Evolutionary conservation across 2,888 invertebrate genomes (phyloP), one percentile per base, ranked within the genome.

Genomic region (Coelinius sp.): DNA sequence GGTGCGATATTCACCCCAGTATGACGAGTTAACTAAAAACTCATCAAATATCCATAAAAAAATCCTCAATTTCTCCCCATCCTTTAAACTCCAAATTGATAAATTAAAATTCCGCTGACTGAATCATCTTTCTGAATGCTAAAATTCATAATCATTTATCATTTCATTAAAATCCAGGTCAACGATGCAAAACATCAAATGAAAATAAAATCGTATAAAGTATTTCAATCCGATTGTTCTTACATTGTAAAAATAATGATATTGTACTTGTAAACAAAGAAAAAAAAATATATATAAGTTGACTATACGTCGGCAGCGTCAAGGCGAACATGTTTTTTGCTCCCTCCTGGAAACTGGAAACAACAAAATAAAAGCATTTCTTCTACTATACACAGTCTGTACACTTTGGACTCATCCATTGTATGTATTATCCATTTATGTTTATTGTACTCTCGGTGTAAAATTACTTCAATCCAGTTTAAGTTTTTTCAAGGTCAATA

Each of bases 291-390:
- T 7, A 59, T 35, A 20, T 49, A 49, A 31, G 31, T 20, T 59
- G 59, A 59, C 20, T 20, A 20, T 59, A 59, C 17, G 10, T 59
- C 35, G 35, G 27, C 59, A n/a, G n/a, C n/a, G n/a, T 59, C 59
- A 59, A 59, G 59, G 59, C 17, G 12, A 59, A 27, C 59, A 12
- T 31, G 31, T 59, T 59, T 59, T 59, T 59, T 59, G 35, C 17
- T 8, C 49, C 35, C 59, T 59, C 35, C 35, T 31, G 59, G 46
- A 31, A 59, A 35, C 59, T 35, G 59, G 10, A 17, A 59, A 59
- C 59, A 59, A 17, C n/a, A 59, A 59, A 59, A 59, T 59, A 59
- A 59, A 59, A 59, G 59, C 59, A 59, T 59, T 59, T 59, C 59
- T 59, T 59, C 59, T 27, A 59, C n/a, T n/a, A n/a, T n/a, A n/a